Evolutionary conservation across 30 jellyfish, hydroid and myxozoan species (phyloP).

Genomic region (Catostylus mosaicus): DNA sequence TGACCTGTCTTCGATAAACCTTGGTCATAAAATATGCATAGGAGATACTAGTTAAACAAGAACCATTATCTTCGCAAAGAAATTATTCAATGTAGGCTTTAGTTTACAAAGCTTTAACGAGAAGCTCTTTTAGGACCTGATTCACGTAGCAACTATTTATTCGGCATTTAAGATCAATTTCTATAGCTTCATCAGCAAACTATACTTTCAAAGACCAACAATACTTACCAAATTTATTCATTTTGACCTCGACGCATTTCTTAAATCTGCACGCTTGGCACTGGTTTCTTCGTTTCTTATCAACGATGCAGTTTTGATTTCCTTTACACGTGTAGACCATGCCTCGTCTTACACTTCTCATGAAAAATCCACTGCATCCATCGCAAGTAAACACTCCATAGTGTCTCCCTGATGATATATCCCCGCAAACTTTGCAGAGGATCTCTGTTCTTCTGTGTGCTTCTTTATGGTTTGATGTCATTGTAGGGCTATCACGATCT

Average conservation of each 20-base stretch:
- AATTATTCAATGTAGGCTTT: too few species aligned
- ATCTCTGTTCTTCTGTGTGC: slow-evolving; percentile 48
- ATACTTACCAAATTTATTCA: slow-evolving; percentile 86
- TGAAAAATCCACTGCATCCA: slow-evolving; percentile 90
- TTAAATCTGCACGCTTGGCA: slow-evolving; percentile 89
- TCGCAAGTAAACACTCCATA: slow-evolving; percentile 87
- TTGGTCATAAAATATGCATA: too few species aligned
- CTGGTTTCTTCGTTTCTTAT: slow-evolving; percentile 81
- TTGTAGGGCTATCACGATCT: slow-evolving; percentile 45
- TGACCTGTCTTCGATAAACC: too few species aligned
- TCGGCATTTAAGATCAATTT: too few species aligned
- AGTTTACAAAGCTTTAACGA: too few species aligned
- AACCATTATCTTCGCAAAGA: too few species aligned
- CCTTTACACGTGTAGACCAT: slow-evolving; percentile 85
- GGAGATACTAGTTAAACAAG: too few species aligned
- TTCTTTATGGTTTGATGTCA: slow-evolving; percentile 33
- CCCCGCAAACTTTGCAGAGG: slow-evolving; percentile 85
- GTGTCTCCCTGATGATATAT: slow-evolving; percentile 85
- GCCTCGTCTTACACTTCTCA: slow-evolving; percentile 80
- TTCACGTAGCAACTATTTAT: too few species aligned
- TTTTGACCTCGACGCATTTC: slow-evolving; percentile 79
- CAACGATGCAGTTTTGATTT: slow-evolving; percentile 77
- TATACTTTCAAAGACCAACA: too few species aligned
- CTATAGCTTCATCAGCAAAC: too few species aligned
- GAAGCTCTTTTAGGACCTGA: too few species aligned